phyloP scores from a whole-genome alignment of 2,113 vertebrate genomes.

The Megaptera novaeangliae region DNA sequence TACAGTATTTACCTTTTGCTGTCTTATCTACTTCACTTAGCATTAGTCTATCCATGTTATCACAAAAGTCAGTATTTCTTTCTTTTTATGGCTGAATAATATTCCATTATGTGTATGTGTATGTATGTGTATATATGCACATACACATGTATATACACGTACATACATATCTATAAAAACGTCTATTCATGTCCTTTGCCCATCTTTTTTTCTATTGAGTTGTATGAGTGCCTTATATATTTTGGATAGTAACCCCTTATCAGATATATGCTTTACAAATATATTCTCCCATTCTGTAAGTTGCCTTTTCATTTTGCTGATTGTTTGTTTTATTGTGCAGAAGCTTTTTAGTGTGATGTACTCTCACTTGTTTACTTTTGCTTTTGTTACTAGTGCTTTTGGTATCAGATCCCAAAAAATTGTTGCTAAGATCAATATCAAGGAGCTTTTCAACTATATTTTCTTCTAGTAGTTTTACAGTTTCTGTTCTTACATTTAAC shows the following conservation, averaged over 20 bases:
- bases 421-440: neutral
- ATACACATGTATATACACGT: neutral
- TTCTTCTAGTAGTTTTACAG: neutral
- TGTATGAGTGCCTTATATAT: neutral
- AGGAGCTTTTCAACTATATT: neutral
- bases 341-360: neutral
- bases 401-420: neutral
- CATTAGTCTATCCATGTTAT: neutral
- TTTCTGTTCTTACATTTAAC: neutral
- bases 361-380: neutral
- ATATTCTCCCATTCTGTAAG: neutral
- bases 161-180: neutral
- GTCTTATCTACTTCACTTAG: neutral
- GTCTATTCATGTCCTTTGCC: neutral
- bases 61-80: neutral
- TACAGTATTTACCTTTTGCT: neutral
- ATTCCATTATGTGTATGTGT: neutral
- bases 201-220: neutral
- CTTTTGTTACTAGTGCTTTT: neutral
- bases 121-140: neutral
- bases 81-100: neutral
- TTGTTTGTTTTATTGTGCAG: rapidly evolving
- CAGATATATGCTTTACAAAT: neutral
- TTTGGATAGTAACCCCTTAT: neutral
- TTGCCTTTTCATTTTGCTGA: neutral